These are phyloP conservation scores for Python bivittatus DNA, from an alignment of 2,113 vertebrate species.

Conservation along the genomic window DNA sequence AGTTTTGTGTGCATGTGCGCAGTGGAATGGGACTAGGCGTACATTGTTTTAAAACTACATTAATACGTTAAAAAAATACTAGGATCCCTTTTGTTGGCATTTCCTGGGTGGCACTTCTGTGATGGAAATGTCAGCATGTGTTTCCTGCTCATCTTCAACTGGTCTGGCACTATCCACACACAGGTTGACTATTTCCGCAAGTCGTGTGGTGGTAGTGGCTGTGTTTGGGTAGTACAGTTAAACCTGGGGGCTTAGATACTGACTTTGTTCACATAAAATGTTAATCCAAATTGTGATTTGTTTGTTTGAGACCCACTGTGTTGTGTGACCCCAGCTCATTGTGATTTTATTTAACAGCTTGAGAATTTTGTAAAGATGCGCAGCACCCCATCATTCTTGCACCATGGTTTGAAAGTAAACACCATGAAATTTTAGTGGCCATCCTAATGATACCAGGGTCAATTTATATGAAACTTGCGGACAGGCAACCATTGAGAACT, in stretches of 20 bases:
- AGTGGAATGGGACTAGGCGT: background rate
- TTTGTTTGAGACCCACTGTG: background rate
- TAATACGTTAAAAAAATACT: background rate
- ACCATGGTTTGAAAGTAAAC: background rate
- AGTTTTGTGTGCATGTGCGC: no score
- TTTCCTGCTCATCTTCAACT: background rate
- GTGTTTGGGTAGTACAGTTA: background rate
- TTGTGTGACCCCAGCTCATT: background rate
- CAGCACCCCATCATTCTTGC: background rate
- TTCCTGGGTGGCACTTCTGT: background rate
- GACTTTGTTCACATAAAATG: background rate
- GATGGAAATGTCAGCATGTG: background rate
- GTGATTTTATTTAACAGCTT: background rate
- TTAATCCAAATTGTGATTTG: background rate
- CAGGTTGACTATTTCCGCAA: background rate
- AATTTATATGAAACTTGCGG: background rate
- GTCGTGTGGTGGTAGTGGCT: accelerated
- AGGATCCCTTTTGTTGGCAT: background rate
- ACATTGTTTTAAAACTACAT: background rate
- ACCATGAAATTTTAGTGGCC: background rate
- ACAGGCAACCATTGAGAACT: background rate
- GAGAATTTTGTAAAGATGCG: background rate
- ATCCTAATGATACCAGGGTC: background rate
- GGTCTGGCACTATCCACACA: background rate
- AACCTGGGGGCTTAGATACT: background rate